These are phyloP conservation scores for Nudaria mundana DNA, from an alignment of 2,888 invertebrate species.

Conservation along the genomic window DNA sequence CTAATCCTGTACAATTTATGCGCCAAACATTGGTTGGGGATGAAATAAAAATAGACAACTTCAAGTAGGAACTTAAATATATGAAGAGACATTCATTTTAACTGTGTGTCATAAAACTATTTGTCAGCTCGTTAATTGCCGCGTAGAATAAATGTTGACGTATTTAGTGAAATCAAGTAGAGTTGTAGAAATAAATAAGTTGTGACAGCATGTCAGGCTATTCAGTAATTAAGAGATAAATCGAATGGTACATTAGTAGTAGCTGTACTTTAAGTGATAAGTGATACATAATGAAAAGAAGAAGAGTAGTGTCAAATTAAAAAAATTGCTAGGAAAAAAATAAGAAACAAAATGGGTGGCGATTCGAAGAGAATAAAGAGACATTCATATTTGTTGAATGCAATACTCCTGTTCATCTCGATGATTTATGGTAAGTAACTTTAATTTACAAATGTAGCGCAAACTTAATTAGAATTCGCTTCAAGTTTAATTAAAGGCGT, in stretches of 20 bases:
- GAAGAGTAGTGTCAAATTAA: constrained; percentile 64
- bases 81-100: constrained; percentile 62
- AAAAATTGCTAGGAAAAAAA: constrained; percentile 27
- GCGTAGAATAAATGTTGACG: constrained; percentile 63
- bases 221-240: constrained; percentile 40
- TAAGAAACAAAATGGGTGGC: constrained; percentile 59
- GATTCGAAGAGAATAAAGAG: constrained; percentile 60
- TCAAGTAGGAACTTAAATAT: constrained; percentile 53
- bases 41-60: constrained; percentile 60
- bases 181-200: constrained; percentile 48
- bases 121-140: constrained; percentile 73
- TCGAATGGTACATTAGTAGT: constrained; percentile 29
- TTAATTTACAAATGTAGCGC: constrained; percentile 33
- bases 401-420: constrained; percentile 62
- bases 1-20: constrained; percentile 48
- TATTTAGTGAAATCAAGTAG: constrained; percentile 59
- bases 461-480: constrained; percentile 31
- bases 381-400: constrained; percentile 69
- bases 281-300: constrained; percentile 67
- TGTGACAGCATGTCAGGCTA: constrained; percentile 54
- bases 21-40: constrained; percentile 44
- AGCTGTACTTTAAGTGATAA: constrained; percentile 43
- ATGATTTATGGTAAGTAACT: constrained; percentile 74
- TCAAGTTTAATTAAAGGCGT: constrained; percentile 23
- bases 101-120: constrained; percentile 64